Evolutionary conservation across 2,888 invertebrate species (phyloP), one percentile per base, ranked within the genome.

Genomic region (Sarcophaga variegata): DNA sequence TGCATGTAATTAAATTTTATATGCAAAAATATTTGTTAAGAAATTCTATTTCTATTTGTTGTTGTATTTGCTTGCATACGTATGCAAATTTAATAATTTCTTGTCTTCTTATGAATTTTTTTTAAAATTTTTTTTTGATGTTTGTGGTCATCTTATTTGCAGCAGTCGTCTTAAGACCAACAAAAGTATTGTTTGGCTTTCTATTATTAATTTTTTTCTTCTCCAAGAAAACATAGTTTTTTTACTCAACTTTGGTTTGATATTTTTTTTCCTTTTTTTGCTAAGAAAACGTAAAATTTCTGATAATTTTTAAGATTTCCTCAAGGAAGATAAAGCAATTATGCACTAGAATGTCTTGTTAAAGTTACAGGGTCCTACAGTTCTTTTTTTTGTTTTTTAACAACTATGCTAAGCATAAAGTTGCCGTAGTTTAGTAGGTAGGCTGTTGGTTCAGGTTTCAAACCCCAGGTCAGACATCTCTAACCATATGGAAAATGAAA

Each of bases 1-100:
- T 87, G 49, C 71, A 67, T 79, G 83, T 81, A 87, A 87, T 87
- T 87, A 87, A 75, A 83, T 87, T 87, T 84, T 81, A 86, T 86
- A 83, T 86, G 83, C 72, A 83, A 80, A 80, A 83, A 74, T 67
- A 71, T 69, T 75, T 81, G 60, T 49, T 49, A 49, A 49, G 37
- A 49, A 49, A 14, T 49, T 49, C 6, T 12, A 49, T 79, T 20
- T 20, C n/a, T 47, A 2, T 1, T 45, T 11, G n/a, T 8, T 47
- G 10, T 69, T 69, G 47, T 25, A n/a, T 6, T 63, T 66, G 60
- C 71, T 63, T 66, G 60, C 71, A 72, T 83, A 67, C 79, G 60
- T 76, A 80, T 80, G 84, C 76, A 84, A 84, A 84, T 84, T 60
- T 70, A 84, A 84, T 79, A 64, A 69, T 77, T 25, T 59, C 49